Percentiles rank a stretch among this genome's conserved stretches.
These are phyloP conservation scores for Perognathus longimembris DNA, from an alignment of 2,113 vertebrate species.

Conservation along the genomic window DNA sequence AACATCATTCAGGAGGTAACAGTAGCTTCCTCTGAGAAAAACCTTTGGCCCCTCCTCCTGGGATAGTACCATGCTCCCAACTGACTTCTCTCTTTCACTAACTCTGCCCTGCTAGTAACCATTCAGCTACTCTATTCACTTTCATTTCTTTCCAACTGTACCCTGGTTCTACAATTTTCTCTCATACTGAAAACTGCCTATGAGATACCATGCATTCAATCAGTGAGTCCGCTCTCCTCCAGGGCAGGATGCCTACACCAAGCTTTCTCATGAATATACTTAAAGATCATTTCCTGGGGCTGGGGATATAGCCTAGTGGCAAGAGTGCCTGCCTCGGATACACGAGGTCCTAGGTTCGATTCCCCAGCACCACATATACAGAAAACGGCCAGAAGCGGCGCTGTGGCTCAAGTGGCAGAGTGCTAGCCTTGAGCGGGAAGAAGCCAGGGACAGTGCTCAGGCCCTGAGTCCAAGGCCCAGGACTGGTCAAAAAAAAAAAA, in stretches of 20 bases:
- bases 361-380: too few relatives aligned
- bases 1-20: neutral
- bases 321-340: too few relatives aligned
- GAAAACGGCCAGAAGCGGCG: too few relatives aligned
- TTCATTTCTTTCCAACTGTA: constrained; percentile 20
- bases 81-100: neutral
- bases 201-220: neutral
- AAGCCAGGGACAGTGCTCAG: too few relatives aligned
- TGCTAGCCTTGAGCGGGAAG: too few relatives aligned
- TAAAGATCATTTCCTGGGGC: neutral
- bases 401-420: too few relatives aligned
- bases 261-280: neutral
- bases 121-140: neutral
- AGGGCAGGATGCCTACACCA: neutral
- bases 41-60: neutral
- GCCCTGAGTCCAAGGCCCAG: too few relatives aligned
- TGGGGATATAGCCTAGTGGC: too few relatives aligned
- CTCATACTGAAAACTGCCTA: neutral
- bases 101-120: neutral
- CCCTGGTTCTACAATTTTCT: neutral
- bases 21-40: neutral
- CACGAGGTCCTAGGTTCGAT: too few relatives aligned
- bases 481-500: too few relatives aligned
- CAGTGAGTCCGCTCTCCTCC: neutral
- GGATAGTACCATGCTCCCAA: neutral